Base-by-base conservation (phyloP, 2,888 invertebrate species). In the Yponomeuta evonymella region DNA sequence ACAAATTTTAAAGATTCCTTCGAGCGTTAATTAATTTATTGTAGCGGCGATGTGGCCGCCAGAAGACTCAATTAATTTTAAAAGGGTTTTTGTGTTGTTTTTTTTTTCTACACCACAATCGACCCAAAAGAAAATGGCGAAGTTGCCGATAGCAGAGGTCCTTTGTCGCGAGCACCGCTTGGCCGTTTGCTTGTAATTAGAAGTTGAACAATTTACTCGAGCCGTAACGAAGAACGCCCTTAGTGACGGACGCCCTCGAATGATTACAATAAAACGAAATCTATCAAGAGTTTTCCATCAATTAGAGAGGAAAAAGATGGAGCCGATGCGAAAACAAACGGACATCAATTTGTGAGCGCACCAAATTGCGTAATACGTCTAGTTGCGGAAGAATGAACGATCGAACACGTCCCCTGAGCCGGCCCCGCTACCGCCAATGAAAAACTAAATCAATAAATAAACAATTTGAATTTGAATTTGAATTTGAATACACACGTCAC, bases 1-100 rank as follows among this genome's bases (percentile, higher is more conserved):
- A 86, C 88, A 85, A 91, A 90, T 90, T 90, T 90, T 90, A 88
- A 89, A 87, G 89, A 90, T 90, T 90, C 89, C 87, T 90, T 83
- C 81, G 82, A 90, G 89, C 91, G 89, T 89, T 91, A 90, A 91
- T 92, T 90, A 91, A 91, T 92, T 91, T 90, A 90, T 90, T 90
- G 89, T 89, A 90, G 86, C 86, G 80, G 83, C 81, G 84, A 88
- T 89, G 89, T 90, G 87, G 87, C 90, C 89, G 84, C 90, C 90
- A 90, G 90, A 90, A 91, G 91, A 92, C 90, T 91, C 92, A 92
- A 91, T 92, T 92, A 91, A 92, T 91, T 90, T 90, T 92, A 89
- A 92, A 92, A 92, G 91, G 91, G 92, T 90, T 92, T 90, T 91
- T 90, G 87, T 91, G 90, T 91, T 90, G 86, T 88, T 89, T 90